A percentile compares a stretch with the other conserved stretches of the same genome.
phyloP scores from a whole-genome alignment of 2,888 invertebrate species.

The Ophraella communa region DNA sequence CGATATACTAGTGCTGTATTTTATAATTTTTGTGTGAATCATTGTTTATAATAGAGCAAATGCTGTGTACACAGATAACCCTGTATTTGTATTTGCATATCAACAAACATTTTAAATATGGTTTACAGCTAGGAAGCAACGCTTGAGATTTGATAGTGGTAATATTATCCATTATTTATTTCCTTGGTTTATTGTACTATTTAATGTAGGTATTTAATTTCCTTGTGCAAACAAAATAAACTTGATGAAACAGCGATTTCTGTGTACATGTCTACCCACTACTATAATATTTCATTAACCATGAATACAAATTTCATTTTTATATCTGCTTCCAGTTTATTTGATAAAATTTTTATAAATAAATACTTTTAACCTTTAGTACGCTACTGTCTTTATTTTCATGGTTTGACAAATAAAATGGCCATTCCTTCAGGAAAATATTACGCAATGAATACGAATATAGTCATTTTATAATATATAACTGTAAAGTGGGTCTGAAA shows the following conservation, averaged over 20 bases:
- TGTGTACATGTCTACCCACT: neutral
- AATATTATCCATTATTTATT: neutral
- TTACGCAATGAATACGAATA: neutral
- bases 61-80: neutral
- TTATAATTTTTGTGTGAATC: neutral
- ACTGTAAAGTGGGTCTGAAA: neutral
- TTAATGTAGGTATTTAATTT: constrained; percentile 1
- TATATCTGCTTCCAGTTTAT: too few species aligned
- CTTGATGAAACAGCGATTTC: neutral
- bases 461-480: neutral
- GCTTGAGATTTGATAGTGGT: constrained; percentile 1
- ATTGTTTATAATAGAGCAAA: neutral
- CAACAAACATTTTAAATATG: neutral
- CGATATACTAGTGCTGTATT: neutral
- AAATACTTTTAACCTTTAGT: too few species aligned
- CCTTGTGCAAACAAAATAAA: neutral
- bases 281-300: too few species aligned
- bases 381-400: neutral
- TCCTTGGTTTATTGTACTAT: neutral
- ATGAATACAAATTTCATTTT: too few species aligned
- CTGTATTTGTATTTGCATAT: neutral
- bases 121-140: neutral
- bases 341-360: too few species aligned
- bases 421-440: constrained; percentile 1
- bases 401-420: neutral